Conservation (phyloP, 2,797 vertebrate species). For the Chloroceryle inda region DNA sequence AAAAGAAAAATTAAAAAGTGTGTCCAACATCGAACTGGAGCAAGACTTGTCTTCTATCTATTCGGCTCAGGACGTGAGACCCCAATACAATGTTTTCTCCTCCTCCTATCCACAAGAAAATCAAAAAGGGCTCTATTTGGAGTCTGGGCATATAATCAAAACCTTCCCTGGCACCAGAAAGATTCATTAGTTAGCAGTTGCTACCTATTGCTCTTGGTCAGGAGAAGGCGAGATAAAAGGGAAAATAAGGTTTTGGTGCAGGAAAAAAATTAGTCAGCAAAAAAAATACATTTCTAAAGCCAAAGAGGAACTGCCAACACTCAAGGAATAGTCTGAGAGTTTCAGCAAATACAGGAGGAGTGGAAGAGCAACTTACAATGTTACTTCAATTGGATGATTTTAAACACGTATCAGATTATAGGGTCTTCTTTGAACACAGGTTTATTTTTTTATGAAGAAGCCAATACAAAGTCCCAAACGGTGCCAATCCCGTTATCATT, state of each 20-base stretch:
- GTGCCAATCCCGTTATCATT: background rate
- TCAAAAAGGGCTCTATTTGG: background rate
- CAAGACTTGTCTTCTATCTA: background rate
- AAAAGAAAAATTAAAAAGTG: background rate
- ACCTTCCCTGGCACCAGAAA: background rate
- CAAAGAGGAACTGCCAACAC: background rate
- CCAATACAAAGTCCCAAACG: background rate
- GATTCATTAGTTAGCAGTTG: background rate
- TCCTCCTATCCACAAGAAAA: background rate
- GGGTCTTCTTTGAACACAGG: background rate
- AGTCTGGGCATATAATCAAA: background rate
- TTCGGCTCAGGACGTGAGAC: background rate
- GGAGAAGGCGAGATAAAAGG: background rate
- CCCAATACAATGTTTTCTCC: background rate
- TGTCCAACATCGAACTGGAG: background rate
- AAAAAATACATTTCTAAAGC: background rate
- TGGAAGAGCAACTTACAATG: background rate
- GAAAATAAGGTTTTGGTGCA: background rate
- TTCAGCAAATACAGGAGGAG: background rate
- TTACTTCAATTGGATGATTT: background rate
- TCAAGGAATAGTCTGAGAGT: background rate
- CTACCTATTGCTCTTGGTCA: background rate
- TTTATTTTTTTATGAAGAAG: background rate
- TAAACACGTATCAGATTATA: background rate
- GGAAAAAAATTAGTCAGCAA: background rate